Percentiles rank a stretch among this genome's conserved stretches.
These are phyloP conservation scores for Acleris holmiana DNA, from an alignment of 2,888 invertebrate species.

Conservation along the genomic window DNA sequence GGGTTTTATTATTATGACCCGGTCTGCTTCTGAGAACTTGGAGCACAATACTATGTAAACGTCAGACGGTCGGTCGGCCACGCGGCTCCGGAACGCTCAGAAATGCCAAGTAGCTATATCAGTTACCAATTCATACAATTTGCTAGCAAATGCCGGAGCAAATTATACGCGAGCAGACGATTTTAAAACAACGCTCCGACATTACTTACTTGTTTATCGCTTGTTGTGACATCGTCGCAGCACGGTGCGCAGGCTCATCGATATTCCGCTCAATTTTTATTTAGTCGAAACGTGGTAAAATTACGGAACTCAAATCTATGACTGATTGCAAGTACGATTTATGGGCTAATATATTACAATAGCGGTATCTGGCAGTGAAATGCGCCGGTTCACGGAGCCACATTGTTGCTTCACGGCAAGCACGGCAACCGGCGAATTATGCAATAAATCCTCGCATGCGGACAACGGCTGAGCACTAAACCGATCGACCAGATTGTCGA, in stretches of 20 bases:
- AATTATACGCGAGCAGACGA: slow-evolving; percentile 1
- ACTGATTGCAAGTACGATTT: slow-evolving; percentile 56
- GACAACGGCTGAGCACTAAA: slow-evolving; percentile 43
- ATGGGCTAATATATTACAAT: slow-evolving; percentile 60
- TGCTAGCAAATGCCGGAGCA: neutral
- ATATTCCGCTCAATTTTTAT: slow-evolving; percentile 31
- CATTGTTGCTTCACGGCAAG: slow-evolving; percentile 52
- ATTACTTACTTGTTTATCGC: slow-evolving; percentile 12
- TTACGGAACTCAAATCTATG: slow-evolving; percentile 45
- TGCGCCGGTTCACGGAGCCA: slow-evolving; percentile 45
- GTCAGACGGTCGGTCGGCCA: slow-evolving; percentile 1
- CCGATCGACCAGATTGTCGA: slow-evolving; percentile 42
- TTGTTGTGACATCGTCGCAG: slow-evolving; percentile 11
- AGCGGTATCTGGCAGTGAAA: slow-evolving; percentile 53
- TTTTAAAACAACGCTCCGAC: slow-evolving; percentile 9
- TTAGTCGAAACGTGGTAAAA: slow-evolving; percentile 28
- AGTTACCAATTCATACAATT: slow-evolving; percentile 13
- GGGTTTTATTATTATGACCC: slow-evolving; percentile 7
- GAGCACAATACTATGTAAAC: slow-evolving; percentile 11
- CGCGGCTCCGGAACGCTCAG: neutral
- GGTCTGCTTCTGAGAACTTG: slow-evolving; percentile 6
- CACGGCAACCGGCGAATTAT: slow-evolving; percentile 44
- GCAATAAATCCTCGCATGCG: slow-evolving; percentile 45
- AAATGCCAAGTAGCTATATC: slow-evolving; percentile 14
- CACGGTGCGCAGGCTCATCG: slow-evolving; percentile 7